phyloP scores from a whole-genome alignment of 2,888 invertebrate species.

The Eupithecia pulchellata region DNA sequence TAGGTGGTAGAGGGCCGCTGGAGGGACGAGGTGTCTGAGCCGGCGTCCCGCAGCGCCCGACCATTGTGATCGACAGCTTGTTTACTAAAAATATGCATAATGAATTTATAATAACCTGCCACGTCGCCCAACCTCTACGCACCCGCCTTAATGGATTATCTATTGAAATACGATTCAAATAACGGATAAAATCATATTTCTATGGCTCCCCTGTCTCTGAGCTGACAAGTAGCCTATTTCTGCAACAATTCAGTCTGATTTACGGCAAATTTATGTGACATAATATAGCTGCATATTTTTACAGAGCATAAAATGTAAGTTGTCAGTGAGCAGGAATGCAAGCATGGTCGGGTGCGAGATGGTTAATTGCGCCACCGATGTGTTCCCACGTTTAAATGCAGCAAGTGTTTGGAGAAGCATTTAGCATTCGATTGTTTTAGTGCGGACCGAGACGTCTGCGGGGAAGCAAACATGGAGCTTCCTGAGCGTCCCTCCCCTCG shows the following conservation, averaged over 20 bases:
- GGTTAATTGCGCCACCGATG: constrained; percentile 79
- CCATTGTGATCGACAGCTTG: constrained; percentile 85
- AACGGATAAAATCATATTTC: constrained; percentile 44
- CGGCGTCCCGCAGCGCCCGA: constrained; percentile 74
- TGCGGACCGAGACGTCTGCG: constrained; percentile 78
- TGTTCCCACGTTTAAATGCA: constrained; percentile 83
- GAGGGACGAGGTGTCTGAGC: constrained; percentile 73
- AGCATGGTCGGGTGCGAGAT: constrained; percentile 64
- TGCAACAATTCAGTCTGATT: constrained; percentile 31
- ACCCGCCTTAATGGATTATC: constrained; percentile 48
- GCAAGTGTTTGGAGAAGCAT: constrained; percentile 79
- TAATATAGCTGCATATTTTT: constrained; percentile 28
- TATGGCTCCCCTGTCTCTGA: constrained; percentile 37
- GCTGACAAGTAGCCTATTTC: constrained; percentile 42
- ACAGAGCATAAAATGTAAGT: constrained; percentile 33
- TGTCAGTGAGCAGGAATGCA: constrained; percentile 58
- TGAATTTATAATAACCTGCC: constrained; percentile 83
- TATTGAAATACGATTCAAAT: constrained; percentile 48
- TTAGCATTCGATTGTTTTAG: constrained; percentile 86
- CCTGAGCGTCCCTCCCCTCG: constrained; percentile 56
- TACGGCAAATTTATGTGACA: constrained; percentile 27
- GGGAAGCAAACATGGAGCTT: constrained; percentile 77
- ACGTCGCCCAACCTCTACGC: constrained; percentile 61
- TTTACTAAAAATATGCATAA: constrained; percentile 86
- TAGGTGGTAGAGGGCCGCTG: constrained; percentile 47